Conservation (phyloP, 2,113 vertebrate genomes). For the Ciconia stormi region DNA sequence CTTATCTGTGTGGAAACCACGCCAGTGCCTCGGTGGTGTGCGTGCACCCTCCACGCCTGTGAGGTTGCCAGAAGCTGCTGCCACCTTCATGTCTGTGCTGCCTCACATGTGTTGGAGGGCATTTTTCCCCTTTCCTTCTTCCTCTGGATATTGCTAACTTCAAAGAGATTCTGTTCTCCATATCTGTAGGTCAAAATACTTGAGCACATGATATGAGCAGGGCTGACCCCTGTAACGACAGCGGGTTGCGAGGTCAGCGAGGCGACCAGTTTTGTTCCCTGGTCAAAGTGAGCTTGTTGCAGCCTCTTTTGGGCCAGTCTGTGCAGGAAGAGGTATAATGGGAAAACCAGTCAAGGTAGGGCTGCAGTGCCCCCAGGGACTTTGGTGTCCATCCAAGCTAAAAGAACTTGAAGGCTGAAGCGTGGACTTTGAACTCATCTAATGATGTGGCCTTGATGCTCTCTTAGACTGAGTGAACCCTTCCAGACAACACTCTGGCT, state of each 20-base stretch:
- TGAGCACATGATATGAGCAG: background rate
- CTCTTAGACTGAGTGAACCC: background rate
- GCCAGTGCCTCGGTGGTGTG: accelerated
- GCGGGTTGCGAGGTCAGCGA: background rate
- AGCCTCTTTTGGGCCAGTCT: background rate
- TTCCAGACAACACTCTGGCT: background rate
- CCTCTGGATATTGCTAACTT: background rate
- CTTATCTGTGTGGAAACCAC: background rate
- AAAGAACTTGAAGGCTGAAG: background rate
- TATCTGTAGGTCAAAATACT: constrained; percentile 4
- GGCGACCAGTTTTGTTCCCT: background rate
- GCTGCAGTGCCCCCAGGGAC: background rate
- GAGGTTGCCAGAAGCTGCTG: background rate
- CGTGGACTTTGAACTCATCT: background rate
- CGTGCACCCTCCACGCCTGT: background rate
- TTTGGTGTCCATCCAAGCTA: background rate
- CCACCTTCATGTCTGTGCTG: background rate
- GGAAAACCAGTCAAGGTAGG: background rate
- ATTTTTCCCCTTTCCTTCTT: background rate
- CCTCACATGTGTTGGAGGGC: accelerated
- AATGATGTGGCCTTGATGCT: background rate
- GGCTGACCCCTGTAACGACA: background rate
- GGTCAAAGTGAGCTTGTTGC: background rate
- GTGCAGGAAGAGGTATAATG: background rate
- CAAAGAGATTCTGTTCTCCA: background rate